Base-by-base conservation (phyloP, 2,888 invertebrate species). In the Iselma pallidipennis region DNA sequence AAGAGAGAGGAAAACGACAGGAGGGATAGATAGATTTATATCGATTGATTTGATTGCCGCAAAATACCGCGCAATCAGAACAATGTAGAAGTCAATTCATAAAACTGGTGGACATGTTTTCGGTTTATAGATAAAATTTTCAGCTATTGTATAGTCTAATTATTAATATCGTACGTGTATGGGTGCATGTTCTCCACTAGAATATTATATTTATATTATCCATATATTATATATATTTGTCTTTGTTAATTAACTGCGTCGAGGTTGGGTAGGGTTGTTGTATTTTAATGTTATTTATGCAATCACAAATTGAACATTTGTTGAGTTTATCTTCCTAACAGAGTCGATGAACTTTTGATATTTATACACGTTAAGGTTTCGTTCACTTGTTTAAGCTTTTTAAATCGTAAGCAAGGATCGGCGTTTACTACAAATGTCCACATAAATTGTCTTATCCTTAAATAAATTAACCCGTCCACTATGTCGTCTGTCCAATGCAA, bases 181-280 rank as follows among this genome's bases (percentile, higher is more conserved):
- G n/a, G n/a, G n/a, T n/a, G n/a, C n/a, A n/a, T n/a, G n/a, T n/a
- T n/a, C n/a, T n/a, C n/a, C n/a, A n/a, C n/a, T n/a, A n/a, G n/a
- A n/a, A n/a, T n/a, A 29, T 56, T 49, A 31, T 26, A 55, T 57
- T 58, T 52, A n/a, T 23, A 42, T 45, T 45, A 33, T 55, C 55
- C 60, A 56, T 55, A 52, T 37, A 61, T 57, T 48, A 51, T 49
- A 23, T 26, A 25, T 55, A 61, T 63, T 63, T 56, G 48, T 56
- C 55, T 52, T 52, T 59, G 57, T 56, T 63, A 63, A 63, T 63
- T 63, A 63, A 63, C 50, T 61, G 42, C 49, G 49, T 57, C 16
- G 16, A 6, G 37, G 37, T 6, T 33, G 5, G 16, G 7, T 2
- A n/a, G n/a, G n/a, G n/a, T 25, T 25, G 25, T 6, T 25, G 25